A percentile compares a stretch with the other conserved stretches of the same genome.
Conservation (phyloP, 2,797 vertebrate species). For the Sternarchorhynchus goeldii region DNA sequence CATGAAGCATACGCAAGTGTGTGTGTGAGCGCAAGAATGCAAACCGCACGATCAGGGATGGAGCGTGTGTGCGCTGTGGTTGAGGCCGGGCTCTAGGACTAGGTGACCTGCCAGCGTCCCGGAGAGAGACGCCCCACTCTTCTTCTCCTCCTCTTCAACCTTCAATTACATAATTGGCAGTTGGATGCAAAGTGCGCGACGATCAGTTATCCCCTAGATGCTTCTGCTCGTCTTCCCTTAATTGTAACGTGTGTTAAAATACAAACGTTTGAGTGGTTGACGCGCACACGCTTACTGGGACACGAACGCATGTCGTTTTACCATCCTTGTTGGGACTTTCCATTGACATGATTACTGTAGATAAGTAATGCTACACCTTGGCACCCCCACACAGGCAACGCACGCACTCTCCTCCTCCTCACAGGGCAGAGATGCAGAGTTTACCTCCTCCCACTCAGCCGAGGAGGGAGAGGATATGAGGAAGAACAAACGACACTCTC, state of each 20-base stretch:
- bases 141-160: slow-evolving; percentile 56
- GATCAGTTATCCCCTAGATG: slow-evolving; percentile 63
- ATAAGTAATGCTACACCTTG: too few relatives aligned
- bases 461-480: not conserved
- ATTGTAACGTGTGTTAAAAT: slow-evolving; percentile 54
- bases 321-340: too few relatives aligned
- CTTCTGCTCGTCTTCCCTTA: slow-evolving; percentile 46
- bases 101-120: slow-evolving; percentile 55
- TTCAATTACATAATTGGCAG: slow-evolving; percentile 72
- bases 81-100: not conserved
- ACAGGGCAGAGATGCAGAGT: slow-evolving; percentile 18
- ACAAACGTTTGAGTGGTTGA: slow-evolving; percentile 14
- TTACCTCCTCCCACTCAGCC: not conserved
- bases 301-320: too few relatives aligned
- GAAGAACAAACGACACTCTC: not conserved
- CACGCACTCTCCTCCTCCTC: not conserved
- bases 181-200: slow-evolving; percentile 61
- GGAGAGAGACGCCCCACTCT: slow-evolving; percentile 56
- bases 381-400: too few relatives aligned
- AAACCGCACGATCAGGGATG: too few relatives aligned
- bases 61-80: not conserved
- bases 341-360: too few relatives aligned
- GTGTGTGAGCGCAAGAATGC: not conserved
- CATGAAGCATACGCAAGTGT: too few relatives aligned
- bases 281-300: too few relatives aligned